phyloP scores from a whole-genome alignment of 1,140 invertebrate genomes.

The Saccostrea echinata region DNA sequence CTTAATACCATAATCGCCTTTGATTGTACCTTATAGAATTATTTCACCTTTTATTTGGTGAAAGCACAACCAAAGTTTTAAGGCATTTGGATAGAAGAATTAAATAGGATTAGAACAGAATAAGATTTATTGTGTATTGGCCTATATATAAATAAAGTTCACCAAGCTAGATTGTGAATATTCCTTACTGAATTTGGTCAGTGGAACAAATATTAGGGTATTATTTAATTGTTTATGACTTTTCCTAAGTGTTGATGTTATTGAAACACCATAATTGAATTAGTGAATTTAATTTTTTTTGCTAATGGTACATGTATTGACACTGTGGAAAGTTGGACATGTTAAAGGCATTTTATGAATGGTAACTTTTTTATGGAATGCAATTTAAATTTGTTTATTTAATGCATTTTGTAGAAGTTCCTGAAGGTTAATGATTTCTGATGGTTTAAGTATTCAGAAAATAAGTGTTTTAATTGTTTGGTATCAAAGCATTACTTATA shows the following conservation, averaged over 20 bases:
- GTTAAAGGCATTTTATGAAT: background rate
- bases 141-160: background rate
- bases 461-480: background rate
- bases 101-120: background rate
- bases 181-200: background rate
- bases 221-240: background rate
- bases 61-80: background rate
- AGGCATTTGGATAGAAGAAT: background rate
- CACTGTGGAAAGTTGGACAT: background rate
- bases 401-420: background rate
- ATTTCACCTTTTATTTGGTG: background rate
- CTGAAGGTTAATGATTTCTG: background rate
- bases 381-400: background rate
- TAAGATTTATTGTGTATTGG: background rate
- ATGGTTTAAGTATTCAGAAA: background rate
- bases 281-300: background rate
- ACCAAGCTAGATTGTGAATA: background rate
- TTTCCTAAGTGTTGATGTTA: background rate
- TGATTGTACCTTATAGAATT: too few relatives aligned
- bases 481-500: background rate
- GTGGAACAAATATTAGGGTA: background rate
- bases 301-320: slow-evolving; percentile 1
- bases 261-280: background rate
- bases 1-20: background rate
- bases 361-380: background rate